phyloP scores from a whole-genome alignment of 2,888 invertebrate species.

The Gymnosoma rotundatum region DNA sequence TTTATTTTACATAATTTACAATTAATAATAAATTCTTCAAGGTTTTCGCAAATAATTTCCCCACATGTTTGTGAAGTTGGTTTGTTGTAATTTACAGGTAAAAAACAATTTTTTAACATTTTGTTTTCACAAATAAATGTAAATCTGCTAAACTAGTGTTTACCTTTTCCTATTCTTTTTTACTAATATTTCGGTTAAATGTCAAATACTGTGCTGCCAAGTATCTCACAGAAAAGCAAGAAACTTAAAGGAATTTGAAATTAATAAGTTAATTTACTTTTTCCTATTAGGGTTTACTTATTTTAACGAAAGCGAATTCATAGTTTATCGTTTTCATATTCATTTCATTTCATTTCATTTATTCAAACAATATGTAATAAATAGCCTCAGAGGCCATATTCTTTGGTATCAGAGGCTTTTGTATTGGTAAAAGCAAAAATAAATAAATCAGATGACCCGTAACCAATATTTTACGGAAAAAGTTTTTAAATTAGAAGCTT shows the following conservation, averaged over 20 bases:
- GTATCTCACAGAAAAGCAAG: background rate
- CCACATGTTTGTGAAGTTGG: slow-evolving; percentile 45
- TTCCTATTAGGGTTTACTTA: too few relatives aligned
- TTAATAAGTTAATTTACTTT: too few relatives aligned
- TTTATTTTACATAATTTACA: slow-evolving; percentile 65
- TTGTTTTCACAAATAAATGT: background rate
- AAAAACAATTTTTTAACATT: slow-evolving; percentile 64
- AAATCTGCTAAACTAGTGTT: slow-evolving; percentile 21
- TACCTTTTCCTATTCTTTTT: slow-evolving; percentile 3
- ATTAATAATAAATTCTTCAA: slow-evolving; percentile 52
- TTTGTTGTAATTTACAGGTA: slow-evolving; percentile 57
- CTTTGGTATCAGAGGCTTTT: too few relatives aligned
- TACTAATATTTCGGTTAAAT: background rate
- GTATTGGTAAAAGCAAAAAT: too few relatives aligned
- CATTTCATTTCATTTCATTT: too few relatives aligned
- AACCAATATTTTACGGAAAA: too few relatives aligned
- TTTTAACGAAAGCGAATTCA: too few relatives aligned
- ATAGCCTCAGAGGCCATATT: too few relatives aligned
- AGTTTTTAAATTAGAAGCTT: too few relatives aligned
- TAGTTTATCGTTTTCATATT: too few relatives aligned
- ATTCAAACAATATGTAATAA: too few relatives aligned
- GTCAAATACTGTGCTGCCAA: slow-evolving; percentile 15
- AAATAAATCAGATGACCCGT: too few relatives aligned
- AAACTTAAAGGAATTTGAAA: background rate
- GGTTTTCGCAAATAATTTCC: slow-evolving; percentile 61